A percentile compares a stretch with the other conserved stretches of the same genome.
phyloP scores from a whole-genome alignment of 2,888 invertebrate genomes.

The Diarsia brunnea region DNA sequence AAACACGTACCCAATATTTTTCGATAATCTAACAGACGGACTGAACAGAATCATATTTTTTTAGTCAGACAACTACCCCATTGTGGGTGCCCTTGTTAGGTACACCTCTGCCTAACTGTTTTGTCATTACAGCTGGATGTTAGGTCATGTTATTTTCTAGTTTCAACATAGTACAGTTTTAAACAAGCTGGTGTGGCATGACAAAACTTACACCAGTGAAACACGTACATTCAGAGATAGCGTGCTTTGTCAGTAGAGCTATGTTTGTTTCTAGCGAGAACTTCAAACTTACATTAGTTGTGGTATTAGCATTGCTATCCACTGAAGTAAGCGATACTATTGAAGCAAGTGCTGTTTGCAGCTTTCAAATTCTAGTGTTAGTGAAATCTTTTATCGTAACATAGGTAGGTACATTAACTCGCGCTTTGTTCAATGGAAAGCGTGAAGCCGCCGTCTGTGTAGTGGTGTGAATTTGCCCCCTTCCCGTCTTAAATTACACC shows the following conservation, averaged over 20 bases:
- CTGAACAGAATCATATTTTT: too few relatives aligned
- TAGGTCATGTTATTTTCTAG: neutral
- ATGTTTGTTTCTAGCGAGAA: conserved; percentile 35
- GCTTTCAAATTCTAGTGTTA: neutral
- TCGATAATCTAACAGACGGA: too few relatives aligned
- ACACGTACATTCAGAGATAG: conserved; percentile 31
- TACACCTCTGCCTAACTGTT: neutral
- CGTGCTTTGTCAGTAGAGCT: conserved; percentile 28
- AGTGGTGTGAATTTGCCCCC: too few relatives aligned
- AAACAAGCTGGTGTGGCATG: neutral
- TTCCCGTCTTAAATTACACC: too few relatives aligned
- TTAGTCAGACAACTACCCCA: too few relatives aligned
- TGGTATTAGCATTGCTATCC: neutral
- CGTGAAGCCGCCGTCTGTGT: too few relatives aligned
- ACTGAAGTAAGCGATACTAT: neutral
- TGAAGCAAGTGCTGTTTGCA: neutral
- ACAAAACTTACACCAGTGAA: conserved; percentile 3
- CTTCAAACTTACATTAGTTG: conserved; percentile 54
- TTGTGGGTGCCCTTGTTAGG: too few relatives aligned
- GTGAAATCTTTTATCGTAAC: too few relatives aligned
- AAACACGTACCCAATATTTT: too few relatives aligned
- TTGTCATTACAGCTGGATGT: neutral
- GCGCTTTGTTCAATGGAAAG: too few relatives aligned
- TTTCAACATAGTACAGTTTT: neutral
- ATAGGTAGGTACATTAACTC: too few relatives aligned